A percentile compares a stretch with the other conserved stretches of the same genome.
phyloP scores from a whole-genome alignment of 1,140 invertebrate species.

The Bombus waltoni region DNA sequence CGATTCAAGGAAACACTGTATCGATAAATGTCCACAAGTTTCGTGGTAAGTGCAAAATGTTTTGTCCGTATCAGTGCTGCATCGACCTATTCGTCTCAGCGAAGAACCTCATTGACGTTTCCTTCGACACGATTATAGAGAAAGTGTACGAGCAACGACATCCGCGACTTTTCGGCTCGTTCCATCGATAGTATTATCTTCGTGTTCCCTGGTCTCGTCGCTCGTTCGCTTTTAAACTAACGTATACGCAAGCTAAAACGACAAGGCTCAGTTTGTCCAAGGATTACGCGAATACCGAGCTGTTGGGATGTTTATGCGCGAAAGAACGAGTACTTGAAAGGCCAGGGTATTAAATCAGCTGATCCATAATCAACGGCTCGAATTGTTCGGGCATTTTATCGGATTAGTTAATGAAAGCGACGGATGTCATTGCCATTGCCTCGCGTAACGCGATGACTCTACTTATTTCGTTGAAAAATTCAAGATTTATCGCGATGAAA shows the following conservation, averaged over 20 bases:
- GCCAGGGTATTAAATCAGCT: slow-evolving; percentile 25
- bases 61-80: too few species aligned
- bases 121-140: slow-evolving; percentile 35
- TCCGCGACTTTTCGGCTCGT: slow-evolving; percentile 8
- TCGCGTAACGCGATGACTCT: background rate
- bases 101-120: too few species aligned
- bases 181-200: slow-evolving; percentile 11
- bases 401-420: slow-evolving; percentile 30
- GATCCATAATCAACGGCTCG: slow-evolving; percentile 8
- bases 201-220: background rate
- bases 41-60: too few species aligned
- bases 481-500: slow-evolving; percentile 1
- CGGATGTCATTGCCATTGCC: background rate
- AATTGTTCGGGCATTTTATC: slow-evolving; percentile 28
- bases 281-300: background rate
- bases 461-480: background rate
- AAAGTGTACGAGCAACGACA: slow-evolving; percentile 52
- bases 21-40: too few species aligned
- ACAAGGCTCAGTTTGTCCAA: background rate
- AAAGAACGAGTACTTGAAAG: background rate
- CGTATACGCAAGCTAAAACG: background rate
- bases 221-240: slow-evolving; percentile 14
- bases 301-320: slow-evolving; percentile 31
- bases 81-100: too few species aligned
- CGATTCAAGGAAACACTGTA: too few species aligned